Evolutionary conservation across 2,888 invertebrate species (phyloP).

Genomic region (Bedellia somnulentella): DNA sequence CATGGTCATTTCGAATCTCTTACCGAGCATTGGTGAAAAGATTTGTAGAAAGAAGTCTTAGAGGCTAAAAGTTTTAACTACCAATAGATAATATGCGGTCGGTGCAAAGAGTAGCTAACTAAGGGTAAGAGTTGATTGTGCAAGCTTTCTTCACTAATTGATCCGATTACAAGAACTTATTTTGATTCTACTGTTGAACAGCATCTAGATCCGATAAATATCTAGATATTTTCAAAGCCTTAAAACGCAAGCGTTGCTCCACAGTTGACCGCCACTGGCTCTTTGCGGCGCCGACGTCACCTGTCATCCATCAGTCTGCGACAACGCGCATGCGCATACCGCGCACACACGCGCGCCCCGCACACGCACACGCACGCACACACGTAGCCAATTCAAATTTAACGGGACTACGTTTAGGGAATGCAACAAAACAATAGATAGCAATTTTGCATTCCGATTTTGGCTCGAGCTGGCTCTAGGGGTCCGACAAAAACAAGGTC

Average conservation of each 20-base stretch:
- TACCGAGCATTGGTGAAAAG: too few relatives aligned
- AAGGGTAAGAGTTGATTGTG: too few relatives aligned
- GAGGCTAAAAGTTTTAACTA: too few relatives aligned
- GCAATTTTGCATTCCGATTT: conserved; percentile 35
- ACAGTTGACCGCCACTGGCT: conserved; percentile 23
- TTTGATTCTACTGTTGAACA: too few relatives aligned
- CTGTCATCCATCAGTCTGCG: conserved; percentile 60
- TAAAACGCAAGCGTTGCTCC: conserved; percentile 9
- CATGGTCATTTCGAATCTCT: too few relatives aligned
- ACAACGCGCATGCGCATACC: conserved; percentile 45
- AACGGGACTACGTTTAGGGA: conserved; percentile 38
- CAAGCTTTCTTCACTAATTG: too few relatives aligned
- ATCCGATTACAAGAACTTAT: too few relatives aligned
- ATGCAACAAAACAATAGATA: conserved; percentile 26
- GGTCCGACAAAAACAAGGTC: conserved; percentile 36
- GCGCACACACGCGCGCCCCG: conserved; percentile 10
- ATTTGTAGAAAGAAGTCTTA: too few relatives aligned
- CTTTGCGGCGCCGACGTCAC: conserved; percentile 45
- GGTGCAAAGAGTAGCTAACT: too few relatives aligned
- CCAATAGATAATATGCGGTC: too few relatives aligned
- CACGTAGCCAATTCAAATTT: conserved; percentile 40
- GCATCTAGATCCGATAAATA: too few relatives aligned
- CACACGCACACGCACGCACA: conserved; percentile 13
- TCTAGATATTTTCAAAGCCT: conserved; percentile 30
- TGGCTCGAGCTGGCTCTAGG: conserved; percentile 24